phyloP scores from a whole-genome alignment of 2,888 invertebrate species.

The Drosophila demipolita region DNA sequence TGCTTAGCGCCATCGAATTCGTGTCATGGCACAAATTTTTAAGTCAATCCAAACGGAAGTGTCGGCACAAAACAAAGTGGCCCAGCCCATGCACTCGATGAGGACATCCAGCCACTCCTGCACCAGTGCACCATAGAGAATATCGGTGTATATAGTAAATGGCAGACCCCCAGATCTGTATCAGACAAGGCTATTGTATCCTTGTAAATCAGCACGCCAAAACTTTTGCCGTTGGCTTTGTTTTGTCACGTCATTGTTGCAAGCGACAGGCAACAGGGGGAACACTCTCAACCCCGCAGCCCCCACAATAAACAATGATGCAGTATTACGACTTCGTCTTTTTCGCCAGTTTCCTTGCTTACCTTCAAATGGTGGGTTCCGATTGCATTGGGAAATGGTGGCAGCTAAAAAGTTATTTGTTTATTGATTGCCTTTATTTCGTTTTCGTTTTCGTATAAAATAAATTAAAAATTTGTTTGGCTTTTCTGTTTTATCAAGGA shows the following conservation, averaged over 20 bases:
- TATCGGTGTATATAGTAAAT: constrained; percentile 38
- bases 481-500: constrained; percentile 43
- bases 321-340: constrained; percentile 49
- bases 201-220: constrained; percentile 74
- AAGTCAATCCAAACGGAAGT: constrained; percentile 72
- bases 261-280: constrained; percentile 29
- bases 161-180: constrained; percentile 20
- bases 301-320: constrained; percentile 44
- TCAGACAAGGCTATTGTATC: constrained; percentile 60
- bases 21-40: constrained; percentile 80
- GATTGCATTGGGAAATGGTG: constrained; percentile 59
- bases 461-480: constrained; percentile 45
- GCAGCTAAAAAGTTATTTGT: constrained; percentile 70
- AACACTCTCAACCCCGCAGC: neutral
- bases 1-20: constrained; percentile 63
- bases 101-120: constrained; percentile 9
- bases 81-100: constrained; percentile 33
- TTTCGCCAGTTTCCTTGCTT: constrained; percentile 50
- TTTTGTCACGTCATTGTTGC: constrained; percentile 72
- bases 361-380: constrained; percentile 36
- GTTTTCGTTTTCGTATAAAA: constrained; percentile 56
- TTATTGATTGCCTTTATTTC: constrained; percentile 73
- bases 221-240: constrained; percentile 60
- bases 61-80: constrained; percentile 76
- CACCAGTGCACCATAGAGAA: constrained; percentile 12